Percentiles rank a stretch among this genome's conserved stretches.
These are phyloP conservation scores for Stegana nigrithorax DNA, from an alignment of 2,888 invertebrate genomes.

Conservation along the genomic window DNA sequence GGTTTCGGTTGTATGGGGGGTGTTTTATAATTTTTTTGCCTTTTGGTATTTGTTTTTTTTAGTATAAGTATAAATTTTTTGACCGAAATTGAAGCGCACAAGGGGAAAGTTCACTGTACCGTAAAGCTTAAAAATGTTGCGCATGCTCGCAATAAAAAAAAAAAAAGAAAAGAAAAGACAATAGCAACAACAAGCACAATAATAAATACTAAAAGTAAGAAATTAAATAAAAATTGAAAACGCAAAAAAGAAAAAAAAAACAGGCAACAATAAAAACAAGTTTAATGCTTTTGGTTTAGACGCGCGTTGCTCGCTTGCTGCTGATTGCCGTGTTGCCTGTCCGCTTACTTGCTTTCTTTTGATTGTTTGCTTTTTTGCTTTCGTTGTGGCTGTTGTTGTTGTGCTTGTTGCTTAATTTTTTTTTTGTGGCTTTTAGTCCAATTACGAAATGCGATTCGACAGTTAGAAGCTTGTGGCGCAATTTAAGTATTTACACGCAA, in stretches of 20 bases:
- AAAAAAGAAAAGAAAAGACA: not conserved
- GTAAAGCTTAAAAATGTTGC: constrained; percentile 42
- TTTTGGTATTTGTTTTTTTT: constrained; percentile 14
- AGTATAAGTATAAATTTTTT: no score
- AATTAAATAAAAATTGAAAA: not conserved
- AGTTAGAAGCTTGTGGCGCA: no score
- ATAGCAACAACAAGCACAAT: not conserved
- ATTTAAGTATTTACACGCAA: no score
- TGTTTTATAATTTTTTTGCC: no score
- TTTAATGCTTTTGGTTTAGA: constrained; percentile 2
- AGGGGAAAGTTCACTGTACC: constrained; percentile 52
- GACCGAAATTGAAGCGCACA: not conserved
- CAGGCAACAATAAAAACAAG: not conserved
- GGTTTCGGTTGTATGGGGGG: constrained; percentile 34
- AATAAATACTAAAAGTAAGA: not conserved
- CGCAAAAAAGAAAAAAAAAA: not conserved
- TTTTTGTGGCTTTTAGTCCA: not conserved
- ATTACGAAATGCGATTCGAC: no score
- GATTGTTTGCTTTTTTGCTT: not conserved
- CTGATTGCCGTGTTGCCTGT: no score
- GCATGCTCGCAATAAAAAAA: not conserved
- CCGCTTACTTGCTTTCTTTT: not conserved
- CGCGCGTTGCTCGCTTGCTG: no score
- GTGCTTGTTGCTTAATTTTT: not conserved
- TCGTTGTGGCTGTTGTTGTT: not conserved